Percentiles rank a stretch among this genome's conserved stretches.
Evolutionary conservation across 1,140 invertebrate species (phyloP).

Genomic region (Aphelenchoides fujianensis): DNA sequence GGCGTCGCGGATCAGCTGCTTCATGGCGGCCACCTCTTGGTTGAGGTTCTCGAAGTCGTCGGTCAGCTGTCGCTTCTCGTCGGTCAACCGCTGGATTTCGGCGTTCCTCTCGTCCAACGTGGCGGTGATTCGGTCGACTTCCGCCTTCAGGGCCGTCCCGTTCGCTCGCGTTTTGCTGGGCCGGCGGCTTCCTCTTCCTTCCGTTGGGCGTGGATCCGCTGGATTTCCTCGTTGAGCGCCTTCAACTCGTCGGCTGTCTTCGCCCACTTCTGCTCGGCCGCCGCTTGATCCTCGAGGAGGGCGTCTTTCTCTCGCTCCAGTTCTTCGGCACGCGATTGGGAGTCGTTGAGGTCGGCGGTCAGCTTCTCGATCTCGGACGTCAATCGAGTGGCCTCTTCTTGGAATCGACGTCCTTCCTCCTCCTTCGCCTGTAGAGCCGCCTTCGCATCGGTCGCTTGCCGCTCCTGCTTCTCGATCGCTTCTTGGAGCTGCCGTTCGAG

Average conservation of each 20-base stretch:
- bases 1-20: not conserved
- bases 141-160: not conserved
- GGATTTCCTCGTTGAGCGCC: not conserved
- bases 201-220: not conserved
- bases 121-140: not conserved
- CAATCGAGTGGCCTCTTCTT: not conserved
- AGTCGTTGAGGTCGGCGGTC: not conserved
- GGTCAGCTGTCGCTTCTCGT: not conserved
- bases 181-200: not conserved
- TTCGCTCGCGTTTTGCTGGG: not conserved
- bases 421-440: not conserved
- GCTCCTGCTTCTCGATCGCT: not conserved
- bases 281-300: not conserved
- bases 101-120: not conserved
- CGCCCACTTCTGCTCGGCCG: not conserved
- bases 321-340: not conserved
- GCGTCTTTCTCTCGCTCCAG: not conserved
- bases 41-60: not conserved
- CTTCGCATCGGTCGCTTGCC: not conserved
- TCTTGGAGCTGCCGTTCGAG: not conserved
- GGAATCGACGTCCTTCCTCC: not conserved
- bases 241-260: not conserved
- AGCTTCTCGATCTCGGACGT: not conserved
- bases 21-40: not conserved
- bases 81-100: conserved; percentile 3